Base-by-base conservation (phyloP, 2,888 invertebrate genomes). In the Standfussiana lucernea region DNA sequence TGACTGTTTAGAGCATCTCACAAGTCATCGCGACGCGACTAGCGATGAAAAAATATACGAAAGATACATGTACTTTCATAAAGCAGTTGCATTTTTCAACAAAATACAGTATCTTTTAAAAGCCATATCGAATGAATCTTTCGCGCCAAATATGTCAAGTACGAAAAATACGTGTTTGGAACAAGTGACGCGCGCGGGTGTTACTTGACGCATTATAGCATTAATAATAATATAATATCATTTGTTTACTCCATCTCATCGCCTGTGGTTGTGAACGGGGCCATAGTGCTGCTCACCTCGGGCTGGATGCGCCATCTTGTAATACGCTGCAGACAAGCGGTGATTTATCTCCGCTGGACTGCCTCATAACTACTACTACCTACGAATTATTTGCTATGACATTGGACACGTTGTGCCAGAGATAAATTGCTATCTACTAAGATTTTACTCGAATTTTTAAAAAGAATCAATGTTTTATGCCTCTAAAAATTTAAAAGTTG, bases 291-390 rank as follows among this genome's bases (percentile, higher is more conserved):
- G 77, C 62, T 78, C 71, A 79, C 80, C 74, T 77, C 70, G 37
- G 70, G 53, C 65, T 74, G 50, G 72, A 72, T 64, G 64, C 53
- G 37, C 72, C 50, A 68, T 70, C 77, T 79, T 75, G 82, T 83
- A 83, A 82, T 71, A 80, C 75, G 80, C 65, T 62, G 53, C 59
- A 75, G 80, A 80, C 70, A 79, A 32, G 74, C 79, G 56, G 83
- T 82, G 88, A 88, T 88, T 86, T 88, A 88, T 88, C 77, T 82
- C 13, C 76, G 80, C 83, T 50, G 75, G 69, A 79, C 80, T 79
- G 68, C 72, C 77, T 88, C 82, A 88, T 88, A 88, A 86, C 83
- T 81, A 86, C 72, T 81, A 65, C 71, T 79, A n/a, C 70, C 56
- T 73, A 86, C 69, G 79, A 79, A 84, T 83, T 88, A 88, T 84